Percentiles rank a stretch among this genome's conserved stretches.
phyloP scores from a whole-genome alignment of 1,140 invertebrate genomes.

The Drosophila parvula region DNA sequence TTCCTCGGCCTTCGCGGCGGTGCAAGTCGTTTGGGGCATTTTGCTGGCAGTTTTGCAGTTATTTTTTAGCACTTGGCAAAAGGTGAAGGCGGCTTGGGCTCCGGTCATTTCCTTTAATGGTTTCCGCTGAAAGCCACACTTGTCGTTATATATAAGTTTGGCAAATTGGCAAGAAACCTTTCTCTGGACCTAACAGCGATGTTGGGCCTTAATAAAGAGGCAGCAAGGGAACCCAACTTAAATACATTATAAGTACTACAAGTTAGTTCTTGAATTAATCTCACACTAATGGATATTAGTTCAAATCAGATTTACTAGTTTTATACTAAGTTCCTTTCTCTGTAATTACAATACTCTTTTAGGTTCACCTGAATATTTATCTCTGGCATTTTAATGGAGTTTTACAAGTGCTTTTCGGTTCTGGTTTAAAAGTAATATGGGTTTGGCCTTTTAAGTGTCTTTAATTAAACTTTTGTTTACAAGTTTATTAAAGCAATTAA shows the following conservation, averaged over 20 bases:
- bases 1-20: constrained; percentile 36
- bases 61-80: constrained; percentile 25
- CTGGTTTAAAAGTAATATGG: not conserved
- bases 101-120: constrained; percentile 29
- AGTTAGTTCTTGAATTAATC: not conserved
- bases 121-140: constrained; percentile 35
- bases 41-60: constrained; percentile 12
- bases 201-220: not conserved
- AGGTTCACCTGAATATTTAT: not conserved
- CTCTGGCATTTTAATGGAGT: not conserved
- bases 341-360: not conserved
- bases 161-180: constrained; percentile 22
- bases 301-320: too few relatives aligned
- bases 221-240: too few relatives aligned
- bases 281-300: not conserved
- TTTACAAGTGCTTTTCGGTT: not conserved
- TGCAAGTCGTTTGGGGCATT: constrained; percentile 17
- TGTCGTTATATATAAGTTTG: not conserved
- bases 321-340: not conserved
- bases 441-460: not conserved
- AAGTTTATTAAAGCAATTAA: not conserved
- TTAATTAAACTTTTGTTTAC: not conserved
- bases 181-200: constrained; percentile 8
- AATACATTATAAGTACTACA: not conserved
- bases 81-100: constrained; percentile 35